These are phyloP conservation scores for Ectemnius continuus DNA, from an alignment of 2,888 invertebrate genomes.

Conservation along the genomic window DNA sequence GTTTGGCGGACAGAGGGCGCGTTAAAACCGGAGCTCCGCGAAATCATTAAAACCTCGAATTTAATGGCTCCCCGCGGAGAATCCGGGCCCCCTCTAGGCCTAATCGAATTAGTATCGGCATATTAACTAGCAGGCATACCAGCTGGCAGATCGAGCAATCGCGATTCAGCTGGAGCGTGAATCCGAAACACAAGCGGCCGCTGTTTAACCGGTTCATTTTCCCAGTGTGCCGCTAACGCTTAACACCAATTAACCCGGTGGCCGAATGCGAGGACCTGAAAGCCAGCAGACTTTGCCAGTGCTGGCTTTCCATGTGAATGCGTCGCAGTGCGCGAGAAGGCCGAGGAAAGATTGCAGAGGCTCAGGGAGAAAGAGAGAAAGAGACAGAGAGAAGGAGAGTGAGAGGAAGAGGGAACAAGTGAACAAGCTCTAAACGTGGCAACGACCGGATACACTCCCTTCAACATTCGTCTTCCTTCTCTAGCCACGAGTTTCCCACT, in stretches of 20 bases:
- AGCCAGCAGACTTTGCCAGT: slow-evolving; percentile 47
- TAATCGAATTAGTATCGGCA: no score
- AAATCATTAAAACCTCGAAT: no score
- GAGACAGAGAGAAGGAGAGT: slow-evolving; percentile 48
- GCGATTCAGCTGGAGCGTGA: no score
- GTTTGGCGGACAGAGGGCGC: no score
- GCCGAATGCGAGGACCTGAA: slow-evolving; percentile 39
- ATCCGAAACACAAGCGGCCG: no score
- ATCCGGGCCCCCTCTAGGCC: no score
- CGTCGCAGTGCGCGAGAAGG: slow-evolving; percentile 53
- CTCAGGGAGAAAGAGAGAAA: slow-evolving; percentile 67
- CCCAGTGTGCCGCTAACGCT: slow-evolving; percentile 15
- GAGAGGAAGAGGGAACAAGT: slow-evolving; percentile 72
- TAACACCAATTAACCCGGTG: slow-evolving; percentile 46
- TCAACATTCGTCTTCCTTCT: slow-evolving; percentile 50
- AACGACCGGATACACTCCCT: slow-evolving; percentile 76
- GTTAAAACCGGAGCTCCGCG: no score
- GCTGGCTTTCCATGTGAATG: slow-evolving; percentile 57
- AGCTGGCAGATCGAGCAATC: no score
- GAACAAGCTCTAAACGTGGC: slow-evolving; percentile 75
- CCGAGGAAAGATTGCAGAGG: slow-evolving; percentile 8
- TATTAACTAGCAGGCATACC: no score
- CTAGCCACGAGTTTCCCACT: slow-evolving; percentile 6
- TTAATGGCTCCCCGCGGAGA: no score
- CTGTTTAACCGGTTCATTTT: neutral